Base-by-base conservation (phyloP, 2,113 vertebrate genomes). In the Danio rerio region DNA sequence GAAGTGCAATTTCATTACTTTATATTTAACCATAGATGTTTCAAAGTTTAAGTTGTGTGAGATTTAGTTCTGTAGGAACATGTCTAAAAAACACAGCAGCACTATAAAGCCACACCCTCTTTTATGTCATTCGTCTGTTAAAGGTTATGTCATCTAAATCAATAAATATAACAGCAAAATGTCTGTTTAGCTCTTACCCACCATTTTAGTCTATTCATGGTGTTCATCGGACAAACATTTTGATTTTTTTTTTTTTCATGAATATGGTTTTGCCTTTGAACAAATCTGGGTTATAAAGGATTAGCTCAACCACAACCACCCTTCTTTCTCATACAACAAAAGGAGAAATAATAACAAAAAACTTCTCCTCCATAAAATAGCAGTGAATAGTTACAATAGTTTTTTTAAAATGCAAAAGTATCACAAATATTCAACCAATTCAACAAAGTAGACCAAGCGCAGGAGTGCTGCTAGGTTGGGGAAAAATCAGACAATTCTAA, bases 21-120 rank as follows among this genome's bases (percentile, higher is more conserved):
- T 31, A 56, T 6, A 59, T 47, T 59, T 68, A 85, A 16, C 70
- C 80, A 79, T 42, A 50, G 49, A 50, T 74, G 68, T 66, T 49
- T 81, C 40, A 58, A 72, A 40, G 7, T 45, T 53, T n/a, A 45
- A 31, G 63, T 16, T 18, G 15, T 62, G 66, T 68, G 49, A 49
- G 11, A 13, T 18, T 15, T 10, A 2, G 12, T 6, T 0, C 0
- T 75, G 71, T 45, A 45, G 42, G 49, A 47, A 16, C 20, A 16
- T 66, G 49, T 69, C 20, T 59, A 42, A 50, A 31, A 18, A 1
- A 65, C 7, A 50, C 59, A 75, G 72, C 72, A 58, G 53, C 72
- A 75, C 15, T 7, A 15, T 59, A 31, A 53, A 18, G 9, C 55
- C 21, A 77, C 56, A 11, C 45, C 55, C 59, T 18, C 21, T 42